Evolutionary conservation across 2,113 vertebrate species (phyloP).

Genomic region (Genyomyrus donnyi): DNA sequence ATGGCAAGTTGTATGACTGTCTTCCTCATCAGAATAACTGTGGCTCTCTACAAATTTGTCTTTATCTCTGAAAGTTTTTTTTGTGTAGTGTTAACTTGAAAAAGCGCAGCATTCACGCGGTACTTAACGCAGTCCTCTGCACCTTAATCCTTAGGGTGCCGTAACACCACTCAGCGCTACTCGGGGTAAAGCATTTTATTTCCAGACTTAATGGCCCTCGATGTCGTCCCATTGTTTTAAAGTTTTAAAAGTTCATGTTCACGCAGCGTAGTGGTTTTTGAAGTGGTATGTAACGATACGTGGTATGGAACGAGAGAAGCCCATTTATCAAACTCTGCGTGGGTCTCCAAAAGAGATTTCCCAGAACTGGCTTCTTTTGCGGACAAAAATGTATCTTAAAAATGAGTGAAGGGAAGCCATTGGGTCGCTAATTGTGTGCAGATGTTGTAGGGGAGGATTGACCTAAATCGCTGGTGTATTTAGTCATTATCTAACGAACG

Average conservation of each 20-base stretch:
- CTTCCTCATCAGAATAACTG: not conserved
- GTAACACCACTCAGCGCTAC: not conserved
- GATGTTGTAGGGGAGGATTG: conserved; percentile 17
- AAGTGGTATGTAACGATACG: not conserved
- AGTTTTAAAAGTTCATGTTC: not conserved
- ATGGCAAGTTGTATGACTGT: not conserved
- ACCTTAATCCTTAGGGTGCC: not conserved
- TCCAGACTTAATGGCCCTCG: not conserved
- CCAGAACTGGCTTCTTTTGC: not conserved
- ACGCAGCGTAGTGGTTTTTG: not conserved
- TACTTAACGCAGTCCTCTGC: not conserved
- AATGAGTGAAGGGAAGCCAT: not conserved
- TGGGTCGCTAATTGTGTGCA: conserved; percentile 11
- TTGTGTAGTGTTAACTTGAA: not conserved
- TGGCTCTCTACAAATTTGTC: not conserved
- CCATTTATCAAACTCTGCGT: not conserved
- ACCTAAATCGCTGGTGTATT: conserved; percentile 29
- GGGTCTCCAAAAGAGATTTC: not conserved
- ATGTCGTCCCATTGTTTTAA: not conserved
- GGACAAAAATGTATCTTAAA: not conserved
- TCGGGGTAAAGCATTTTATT: not conserved
- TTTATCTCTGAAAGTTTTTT: not conserved
- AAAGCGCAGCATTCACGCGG: not conserved
- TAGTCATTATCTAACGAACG: conserved; percentile 36
- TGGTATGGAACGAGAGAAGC: not conserved